A percentile compares a stretch with the other conserved stretches of the same genome.
Evolutionary conservation across 30 jellyfish, hydroid and myxozoan genomes (phyloP).

Genomic region (Sanderia malayensis): DNA sequence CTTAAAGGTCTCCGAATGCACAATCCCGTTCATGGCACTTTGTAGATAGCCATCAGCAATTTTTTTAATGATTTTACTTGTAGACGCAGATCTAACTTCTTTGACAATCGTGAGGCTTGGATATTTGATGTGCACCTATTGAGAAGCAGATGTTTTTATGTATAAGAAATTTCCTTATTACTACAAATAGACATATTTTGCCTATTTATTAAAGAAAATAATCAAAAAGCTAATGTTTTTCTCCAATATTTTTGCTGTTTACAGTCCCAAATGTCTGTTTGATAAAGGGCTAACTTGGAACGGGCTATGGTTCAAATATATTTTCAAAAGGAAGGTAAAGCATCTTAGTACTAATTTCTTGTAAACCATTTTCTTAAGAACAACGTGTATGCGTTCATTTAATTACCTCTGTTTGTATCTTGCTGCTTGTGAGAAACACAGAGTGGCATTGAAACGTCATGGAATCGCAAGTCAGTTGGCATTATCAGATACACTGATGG

Average conservation of each 20-base stretch:
- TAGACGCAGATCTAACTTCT: slow-evolving; percentile 12
- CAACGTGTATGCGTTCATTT: too few species aligned
- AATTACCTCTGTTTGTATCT: too few species aligned
- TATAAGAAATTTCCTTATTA: background rate
- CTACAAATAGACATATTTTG: background rate
- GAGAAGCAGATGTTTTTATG: slow-evolving; percentile 7
- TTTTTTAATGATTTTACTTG: slow-evolving; percentile 13
- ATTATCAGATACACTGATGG: background rate
- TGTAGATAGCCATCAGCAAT: slow-evolving; percentile 2
- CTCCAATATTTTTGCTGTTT: background rate
- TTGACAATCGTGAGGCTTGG: slow-evolving; percentile 18
- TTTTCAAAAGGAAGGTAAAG: too few species aligned
- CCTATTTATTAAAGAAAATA: background rate
- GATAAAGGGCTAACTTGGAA: background rate
- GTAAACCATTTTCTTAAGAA: too few species aligned
- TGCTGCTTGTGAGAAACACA: too few species aligned
- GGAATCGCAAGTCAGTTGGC: slow-evolving; percentile 21
- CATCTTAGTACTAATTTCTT: too few species aligned
- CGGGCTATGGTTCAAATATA: background rate
- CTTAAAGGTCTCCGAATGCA: slow-evolving; percentile 2
- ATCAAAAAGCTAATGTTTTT: background rate
- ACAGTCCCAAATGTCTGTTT: background rate
- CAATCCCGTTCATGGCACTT: background rate
- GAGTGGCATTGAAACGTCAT: too few species aligned
- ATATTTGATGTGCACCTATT: slow-evolving; percentile 23